phyloP scores from a whole-genome alignment of 2,113 vertebrate genomes.

The Macheiramphus alcinus region DNA sequence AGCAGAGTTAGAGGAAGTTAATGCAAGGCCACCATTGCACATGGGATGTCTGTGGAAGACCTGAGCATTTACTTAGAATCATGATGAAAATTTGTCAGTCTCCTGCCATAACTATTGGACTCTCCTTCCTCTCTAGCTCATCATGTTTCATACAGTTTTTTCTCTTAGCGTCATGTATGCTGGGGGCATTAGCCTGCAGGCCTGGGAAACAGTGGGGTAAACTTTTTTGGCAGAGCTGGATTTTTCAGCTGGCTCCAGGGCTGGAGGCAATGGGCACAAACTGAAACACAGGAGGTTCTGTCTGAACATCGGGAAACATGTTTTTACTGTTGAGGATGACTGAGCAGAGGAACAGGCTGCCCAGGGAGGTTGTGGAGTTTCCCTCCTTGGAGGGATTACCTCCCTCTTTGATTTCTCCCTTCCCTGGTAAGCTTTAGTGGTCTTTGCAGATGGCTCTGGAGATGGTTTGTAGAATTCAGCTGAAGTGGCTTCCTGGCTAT shows the following conservation, averaged over 20 bases:
- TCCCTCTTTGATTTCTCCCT: not conserved
- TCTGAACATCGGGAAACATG: not conserved
- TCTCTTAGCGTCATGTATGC: rapidly evolving
- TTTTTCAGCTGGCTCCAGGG: not conserved
- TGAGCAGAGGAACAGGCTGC: not conserved
- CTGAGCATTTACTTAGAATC: not conserved
- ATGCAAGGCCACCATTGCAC: not conserved
- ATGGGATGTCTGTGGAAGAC: not conserved
- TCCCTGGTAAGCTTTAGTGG: not conserved
- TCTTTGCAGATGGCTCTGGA: not conserved
- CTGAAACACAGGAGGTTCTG: not conserved
- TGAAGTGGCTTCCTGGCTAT: not conserved
- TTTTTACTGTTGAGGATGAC: not conserved
- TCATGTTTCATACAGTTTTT: not conserved
- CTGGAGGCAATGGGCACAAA: not conserved
- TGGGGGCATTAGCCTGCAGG: not conserved
- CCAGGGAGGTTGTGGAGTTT: not conserved
- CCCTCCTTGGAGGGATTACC: not conserved
- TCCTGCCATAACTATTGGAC: not conserved
- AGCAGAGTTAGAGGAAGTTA: not conserved
- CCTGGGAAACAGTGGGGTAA: not conserved
- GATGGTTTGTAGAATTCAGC: not conserved
- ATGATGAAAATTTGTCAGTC: not conserved
- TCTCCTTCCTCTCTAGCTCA: not conserved
- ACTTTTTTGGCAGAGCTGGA: not conserved